Base-by-base conservation (phyloP, 1,140 invertebrate genomes). In the Triops longicaudatus region DNA sequence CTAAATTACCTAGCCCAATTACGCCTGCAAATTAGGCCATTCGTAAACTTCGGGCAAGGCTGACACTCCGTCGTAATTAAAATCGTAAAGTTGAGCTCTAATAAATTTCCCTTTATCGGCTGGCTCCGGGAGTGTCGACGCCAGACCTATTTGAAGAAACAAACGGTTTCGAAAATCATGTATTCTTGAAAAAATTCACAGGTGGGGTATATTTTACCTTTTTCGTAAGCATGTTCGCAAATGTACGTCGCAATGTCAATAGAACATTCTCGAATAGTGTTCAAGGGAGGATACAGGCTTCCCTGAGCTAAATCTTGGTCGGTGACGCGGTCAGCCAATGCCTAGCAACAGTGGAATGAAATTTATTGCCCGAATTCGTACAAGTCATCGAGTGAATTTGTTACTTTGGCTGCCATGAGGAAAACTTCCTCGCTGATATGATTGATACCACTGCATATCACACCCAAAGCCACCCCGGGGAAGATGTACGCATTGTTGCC, bases 401-500 rank as follows among this genome's bases (percentile, higher is more conserved):
- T 73, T 83, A 92, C 91, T 86, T 92, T 87, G 27, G 96, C 93
- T 22, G 96, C 94, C 74, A 95, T 89, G 4, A 98, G 86, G 86
- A 98, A 98, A 81, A 96, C 88, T 80, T 93, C 91, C 81, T 98
- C 94, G 0, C 89, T 90, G 81, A 98, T 96, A 82, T 94, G 93
- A 81, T 95, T 91, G 10, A 94, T 92, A 44, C 92, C 91, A 0
- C 92, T 91, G 9, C 89, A 89, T 75, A 98, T 94, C 17, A 96
- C 93, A 26, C 94, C 96, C 4, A 98, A 86, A 26, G 94, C 95
- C 0, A 98, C 90, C 28, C 94, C 95, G 1, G 96, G 96, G 86
- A 98, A 98, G 78, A 98, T 97, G 84, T 98, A 98, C 0, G 96
- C 93, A 83, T 98, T 98, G 85, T 98, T 98, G 73, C 96, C 95